Conservation (phyloP, 2,113 vertebrate genomes). For the Oreotrochilus melanogaster region DNA sequence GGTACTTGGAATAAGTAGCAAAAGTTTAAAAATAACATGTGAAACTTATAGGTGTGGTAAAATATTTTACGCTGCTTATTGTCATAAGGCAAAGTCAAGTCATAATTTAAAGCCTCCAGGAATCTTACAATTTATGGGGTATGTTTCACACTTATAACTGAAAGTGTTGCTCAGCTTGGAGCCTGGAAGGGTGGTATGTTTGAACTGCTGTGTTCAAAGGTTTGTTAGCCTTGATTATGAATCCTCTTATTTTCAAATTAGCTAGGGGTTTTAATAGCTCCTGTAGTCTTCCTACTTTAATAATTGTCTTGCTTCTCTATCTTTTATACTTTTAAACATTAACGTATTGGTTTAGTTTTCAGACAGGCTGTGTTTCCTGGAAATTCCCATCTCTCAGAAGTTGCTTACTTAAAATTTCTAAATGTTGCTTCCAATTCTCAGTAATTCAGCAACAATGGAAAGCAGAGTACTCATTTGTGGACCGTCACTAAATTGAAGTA, state of each 20-base stretch:
- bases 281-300: not conserved
- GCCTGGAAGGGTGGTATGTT: not conserved
- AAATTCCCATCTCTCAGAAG: conserved; percentile 11
- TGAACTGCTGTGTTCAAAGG: not conserved
- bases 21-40: not conserved
- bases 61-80: not conserved
- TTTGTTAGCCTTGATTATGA: not conserved
- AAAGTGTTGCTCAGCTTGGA: not conserved
- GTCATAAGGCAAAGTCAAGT: not conserved
- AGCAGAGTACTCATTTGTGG: not conserved
- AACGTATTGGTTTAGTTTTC: not conserved
- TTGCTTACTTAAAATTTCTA: conserved; percentile 11
- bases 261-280: not conserved
- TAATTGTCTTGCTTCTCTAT: not conserved
- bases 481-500: not conserved
- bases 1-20: not conserved
- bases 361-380: not conserved
- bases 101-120: not conserved
- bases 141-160: not conserved
- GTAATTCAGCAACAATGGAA: conserved; percentile 22
- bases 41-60: not conserved
- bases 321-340: not conserved
- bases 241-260: not conserved
- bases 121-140: not conserved
- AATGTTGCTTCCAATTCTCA: not conserved